Percentiles rank a stretch among this genome's conserved stretches.
Evolutionary conservation across 2,888 invertebrate species (phyloP).

Genomic region (Drosophila buzzatii): DNA sequence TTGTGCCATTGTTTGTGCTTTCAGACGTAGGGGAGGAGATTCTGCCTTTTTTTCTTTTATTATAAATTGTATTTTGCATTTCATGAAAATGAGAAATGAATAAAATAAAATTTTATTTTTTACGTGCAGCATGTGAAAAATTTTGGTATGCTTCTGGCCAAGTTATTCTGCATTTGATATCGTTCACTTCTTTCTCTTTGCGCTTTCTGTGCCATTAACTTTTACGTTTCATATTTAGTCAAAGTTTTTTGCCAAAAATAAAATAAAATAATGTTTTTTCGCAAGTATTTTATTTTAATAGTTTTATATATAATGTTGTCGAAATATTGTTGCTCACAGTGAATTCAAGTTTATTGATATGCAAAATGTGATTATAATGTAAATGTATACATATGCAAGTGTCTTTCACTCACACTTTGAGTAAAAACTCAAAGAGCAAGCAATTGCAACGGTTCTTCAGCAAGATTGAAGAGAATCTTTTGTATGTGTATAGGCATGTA

Average conservation of each 20-base stretch:
- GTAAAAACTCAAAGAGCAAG: too few species aligned
- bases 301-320: background rate
- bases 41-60: slow-evolving; percentile 1
- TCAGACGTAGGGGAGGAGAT: background rate
- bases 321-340: background rate
- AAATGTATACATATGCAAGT: too few species aligned
- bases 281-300: slow-evolving; percentile 9
- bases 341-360: background rate
- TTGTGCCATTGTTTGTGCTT: slow-evolving; percentile 27
- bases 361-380: background rate
- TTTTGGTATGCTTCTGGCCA: slow-evolving; percentile 53
- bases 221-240: slow-evolving; percentile 60
- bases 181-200: slow-evolving; percentile 24
- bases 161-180: slow-evolving; percentile 40
- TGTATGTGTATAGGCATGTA: too few species aligned
- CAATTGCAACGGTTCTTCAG: too few species aligned
- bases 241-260: slow-evolving; percentile 5
- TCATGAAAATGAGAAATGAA: slow-evolving; percentile 80
- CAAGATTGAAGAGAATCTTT: too few species aligned
- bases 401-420: too few species aligned
- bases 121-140: slow-evolving; percentile 82
- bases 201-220: slow-evolving; percentile 57
- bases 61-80: slow-evolving; percentile 74
- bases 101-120: slow-evolving; percentile 84
- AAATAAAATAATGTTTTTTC: slow-evolving; percentile 1